Percentiles rank a stretch among this genome's conserved stretches.
Conservation (phyloP, 2,797 vertebrate genomes). For the Hoplostethus mediterraneus region DNA sequence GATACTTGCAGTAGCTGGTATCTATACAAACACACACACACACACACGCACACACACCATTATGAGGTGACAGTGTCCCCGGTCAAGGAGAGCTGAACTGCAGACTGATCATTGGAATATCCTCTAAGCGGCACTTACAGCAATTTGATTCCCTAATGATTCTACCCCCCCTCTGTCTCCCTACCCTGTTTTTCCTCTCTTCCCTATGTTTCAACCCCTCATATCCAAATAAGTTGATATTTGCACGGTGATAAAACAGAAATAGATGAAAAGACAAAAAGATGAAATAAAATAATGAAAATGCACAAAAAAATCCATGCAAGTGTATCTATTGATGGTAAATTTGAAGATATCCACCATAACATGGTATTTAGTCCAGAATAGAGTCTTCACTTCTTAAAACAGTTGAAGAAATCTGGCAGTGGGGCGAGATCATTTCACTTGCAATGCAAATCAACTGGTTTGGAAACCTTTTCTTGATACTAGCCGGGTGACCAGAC, state of each 20-base stretch:
- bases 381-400: too few species aligned
- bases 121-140: conserved; percentile 34
- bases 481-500: too few species aligned
- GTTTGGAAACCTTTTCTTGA: too few species aligned
- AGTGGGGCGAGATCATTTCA: too few species aligned
- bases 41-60: background rate
- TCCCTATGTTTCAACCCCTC: background rate
- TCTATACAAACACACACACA: background rate
- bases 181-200: conserved; percentile 5
- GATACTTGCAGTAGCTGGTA: background rate
- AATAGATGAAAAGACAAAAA: too few species aligned
- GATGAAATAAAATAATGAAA: too few species aligned
- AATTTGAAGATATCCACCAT: too few species aligned
- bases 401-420: too few species aligned
- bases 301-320: too few species aligned
- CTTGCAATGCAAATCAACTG: too few species aligned
- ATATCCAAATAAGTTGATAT: background rate
- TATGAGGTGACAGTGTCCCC: conserved; percentile 31
- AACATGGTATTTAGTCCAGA: too few species aligned
- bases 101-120: conserved; percentile 45
- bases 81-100: conserved; percentile 15
- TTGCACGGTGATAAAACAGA: background rate
- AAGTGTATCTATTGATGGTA: too few species aligned
- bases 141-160: conserved; percentile 38
- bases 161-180: conserved; percentile 14